Evolutionary conservation across 2,888 invertebrate species (phyloP).

Genomic region (Hemaris fuciformis): DNA sequence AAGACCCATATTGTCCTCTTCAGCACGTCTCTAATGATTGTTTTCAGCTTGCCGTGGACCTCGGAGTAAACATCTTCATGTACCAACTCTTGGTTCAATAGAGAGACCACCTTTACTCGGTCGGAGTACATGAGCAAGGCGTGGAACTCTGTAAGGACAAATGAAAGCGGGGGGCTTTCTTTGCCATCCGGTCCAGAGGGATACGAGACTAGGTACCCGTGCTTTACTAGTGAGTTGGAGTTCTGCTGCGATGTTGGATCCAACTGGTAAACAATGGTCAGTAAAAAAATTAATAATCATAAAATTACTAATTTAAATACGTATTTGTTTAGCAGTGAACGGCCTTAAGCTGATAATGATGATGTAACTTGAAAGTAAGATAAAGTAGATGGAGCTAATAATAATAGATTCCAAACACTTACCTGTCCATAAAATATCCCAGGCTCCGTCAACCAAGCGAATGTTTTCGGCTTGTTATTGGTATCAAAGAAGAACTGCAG

Average conservation of each 20-base stretch:
- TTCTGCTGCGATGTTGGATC: conserved; percentile 74
- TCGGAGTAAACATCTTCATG: conserved; percentile 93
- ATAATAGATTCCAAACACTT: conserved; percentile 24
- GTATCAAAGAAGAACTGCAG: conserved; percentile 88
- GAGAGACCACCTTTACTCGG: conserved; percentile 91
- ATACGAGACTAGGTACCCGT: conserved; percentile 67
- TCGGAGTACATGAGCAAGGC: conserved; percentile 91
- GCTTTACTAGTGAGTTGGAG: conserved; percentile 72
- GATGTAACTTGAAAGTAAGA: background rate
- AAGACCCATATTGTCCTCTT: conserved; percentile 92
- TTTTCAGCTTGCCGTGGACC: conserved; percentile 89
- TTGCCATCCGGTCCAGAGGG: conserved; percentile 62
- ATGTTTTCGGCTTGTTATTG: conserved; percentile 86
- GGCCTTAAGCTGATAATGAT: background rate
- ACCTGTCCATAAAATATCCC: conserved; percentile 92
- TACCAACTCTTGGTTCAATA: conserved; percentile 91
- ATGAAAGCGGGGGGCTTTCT: conserved; percentile 83
- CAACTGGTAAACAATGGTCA: conserved; percentile 58
- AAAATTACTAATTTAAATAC: no score
- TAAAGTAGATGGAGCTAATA: background rate
- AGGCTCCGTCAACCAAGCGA: conserved; percentile 93
- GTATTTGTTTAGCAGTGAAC: no score
- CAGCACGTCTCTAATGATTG: conserved; percentile 89
- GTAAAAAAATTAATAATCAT: no score
- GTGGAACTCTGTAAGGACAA: conserved; percentile 95